Conservation (phyloP, 2,888 invertebrate species). For the Drosophila planitibia region DNA sequence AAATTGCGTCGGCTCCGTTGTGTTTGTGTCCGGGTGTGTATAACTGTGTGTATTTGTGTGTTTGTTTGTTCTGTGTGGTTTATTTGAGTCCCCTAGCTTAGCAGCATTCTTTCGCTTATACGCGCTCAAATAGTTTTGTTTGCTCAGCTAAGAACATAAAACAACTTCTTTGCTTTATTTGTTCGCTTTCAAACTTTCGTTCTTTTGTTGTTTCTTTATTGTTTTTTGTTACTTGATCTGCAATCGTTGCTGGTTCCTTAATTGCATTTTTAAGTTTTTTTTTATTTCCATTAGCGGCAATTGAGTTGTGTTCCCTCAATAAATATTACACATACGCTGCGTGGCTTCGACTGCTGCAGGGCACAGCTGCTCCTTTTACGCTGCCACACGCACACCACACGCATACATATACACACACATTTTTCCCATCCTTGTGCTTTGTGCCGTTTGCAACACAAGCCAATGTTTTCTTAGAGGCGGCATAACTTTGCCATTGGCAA, state of each 20-base stretch:
- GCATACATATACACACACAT: not conserved
- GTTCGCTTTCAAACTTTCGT: conserved; percentile 2
- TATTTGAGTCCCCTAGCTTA: conserved; percentile 22
- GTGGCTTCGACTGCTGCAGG: conserved; percentile 2
- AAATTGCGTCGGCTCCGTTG: conserved; percentile 35
- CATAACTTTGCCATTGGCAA: conserved; percentile 53
- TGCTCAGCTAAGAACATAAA: conserved; percentile 6
- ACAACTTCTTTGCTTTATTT: conserved; percentile 28
- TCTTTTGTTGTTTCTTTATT: conserved; percentile 15
- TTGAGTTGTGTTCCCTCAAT: conserved; percentile 15
- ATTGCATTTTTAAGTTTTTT: conserved; percentile 44
- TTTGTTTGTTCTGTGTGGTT: conserved; percentile 9
- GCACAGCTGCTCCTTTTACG: conserved; percentile 8
- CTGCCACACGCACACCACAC: conserved; percentile 9
- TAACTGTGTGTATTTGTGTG: conserved; percentile 1
- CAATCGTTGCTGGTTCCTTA: conserved; percentile 26
- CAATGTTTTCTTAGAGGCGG: conserved; percentile 20
- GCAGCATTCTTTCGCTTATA: conserved; percentile 32
- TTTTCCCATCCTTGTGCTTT: conserved; percentile 5
- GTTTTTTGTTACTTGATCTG: conserved; percentile 17
- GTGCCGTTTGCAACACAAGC: conserved; percentile 20
- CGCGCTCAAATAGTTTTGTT: conserved; percentile 42
- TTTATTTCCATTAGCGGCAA: conserved; percentile 32
- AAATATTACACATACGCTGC: conserved; percentile 40
- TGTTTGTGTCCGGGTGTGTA: not conserved